phyloP scores from a whole-genome alignment of 2,797 vertebrate genomes.

The Acipenser oxyrinchus region DNA sequence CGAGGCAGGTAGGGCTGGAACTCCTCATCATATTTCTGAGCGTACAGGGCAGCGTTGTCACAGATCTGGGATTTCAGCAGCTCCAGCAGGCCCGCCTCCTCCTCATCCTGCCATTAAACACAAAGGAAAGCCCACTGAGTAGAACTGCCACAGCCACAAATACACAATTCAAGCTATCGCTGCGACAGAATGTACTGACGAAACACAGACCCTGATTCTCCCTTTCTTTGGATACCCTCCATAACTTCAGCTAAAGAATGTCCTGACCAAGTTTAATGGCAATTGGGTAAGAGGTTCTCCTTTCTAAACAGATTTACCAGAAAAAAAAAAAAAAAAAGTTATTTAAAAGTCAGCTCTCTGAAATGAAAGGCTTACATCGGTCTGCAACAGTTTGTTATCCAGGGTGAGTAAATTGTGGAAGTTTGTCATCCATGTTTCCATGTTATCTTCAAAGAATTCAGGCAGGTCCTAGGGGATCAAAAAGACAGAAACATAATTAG shows the following conservation, averaged over 20 bases:
- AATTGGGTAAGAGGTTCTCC: too few species aligned
- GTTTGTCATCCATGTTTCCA: conserved; percentile 98
- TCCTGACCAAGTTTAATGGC: too few species aligned
- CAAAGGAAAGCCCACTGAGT: conserved; percentile 34
- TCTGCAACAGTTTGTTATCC: conserved; percentile 96
- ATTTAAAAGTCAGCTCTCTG: conserved; percentile 1
- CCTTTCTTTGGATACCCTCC: too few species aligned
- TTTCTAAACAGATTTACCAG: not conserved
- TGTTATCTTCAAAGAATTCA: conserved; percentile 98
- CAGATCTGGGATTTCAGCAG: conserved; percentile 96
- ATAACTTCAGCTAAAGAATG: too few species aligned
- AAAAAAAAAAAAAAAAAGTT: conserved; percentile 3
- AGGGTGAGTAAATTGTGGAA: conserved; percentile 90
- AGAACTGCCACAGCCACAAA: conserved; percentile 8
- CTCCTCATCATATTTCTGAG: conserved; percentile 97
- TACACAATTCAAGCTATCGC: not conserved
- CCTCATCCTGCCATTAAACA: conserved; percentile 77
- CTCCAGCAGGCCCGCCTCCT: conserved; percentile 92
- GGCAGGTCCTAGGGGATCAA: conserved; percentile 77
- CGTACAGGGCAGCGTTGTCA: conserved; percentile 94
- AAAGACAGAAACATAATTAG: not conserved
- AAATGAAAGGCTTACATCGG: conserved; percentile 73
- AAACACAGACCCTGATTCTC: not conserved
- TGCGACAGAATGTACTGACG: not conserved
- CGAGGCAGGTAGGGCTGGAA: conserved; percentile 91